phyloP scores from a whole-genome alignment of 2,888 invertebrate genomes.

The Dusona sp. region DNA sequence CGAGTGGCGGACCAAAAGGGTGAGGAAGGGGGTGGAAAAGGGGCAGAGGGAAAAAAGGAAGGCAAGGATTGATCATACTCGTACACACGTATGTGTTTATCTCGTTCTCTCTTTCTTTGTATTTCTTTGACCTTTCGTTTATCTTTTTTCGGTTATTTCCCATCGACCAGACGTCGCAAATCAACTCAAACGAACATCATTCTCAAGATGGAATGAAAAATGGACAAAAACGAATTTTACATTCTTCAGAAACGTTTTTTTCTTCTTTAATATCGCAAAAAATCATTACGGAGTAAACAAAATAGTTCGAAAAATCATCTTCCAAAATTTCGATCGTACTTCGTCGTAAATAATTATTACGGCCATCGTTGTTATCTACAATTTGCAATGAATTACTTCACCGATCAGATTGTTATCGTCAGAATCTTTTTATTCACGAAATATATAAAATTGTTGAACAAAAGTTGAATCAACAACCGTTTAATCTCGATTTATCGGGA shows the following conservation, averaged over 20 bases:
- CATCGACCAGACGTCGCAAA: slow-evolving; percentile 74
- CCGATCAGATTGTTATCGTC: background rate
- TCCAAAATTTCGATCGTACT: background rate
- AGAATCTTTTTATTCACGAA: background rate
- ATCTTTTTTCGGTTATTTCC: slow-evolving; percentile 69
- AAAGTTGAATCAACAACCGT: no score
- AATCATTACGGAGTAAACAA: background rate
- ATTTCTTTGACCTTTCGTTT: slow-evolving; percentile 46
- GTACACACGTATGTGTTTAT: slow-evolving; percentile 51
- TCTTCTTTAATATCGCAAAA: background rate
- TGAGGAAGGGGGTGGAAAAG: slow-evolving; percentile 20
- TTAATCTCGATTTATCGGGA: no score
- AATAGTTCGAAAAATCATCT: background rate
- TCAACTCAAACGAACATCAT: slow-evolving; percentile 55
- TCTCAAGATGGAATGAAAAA: background rate
- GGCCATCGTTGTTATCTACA: background rate
- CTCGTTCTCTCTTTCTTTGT: slow-evolving; percentile 70
- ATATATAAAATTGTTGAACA: background rate
- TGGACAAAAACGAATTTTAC: background rate
- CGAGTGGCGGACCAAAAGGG: slow-evolving; percentile 30
- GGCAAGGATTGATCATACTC: slow-evolving; percentile 39
- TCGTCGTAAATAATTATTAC: background rate
- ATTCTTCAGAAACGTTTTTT: background rate
- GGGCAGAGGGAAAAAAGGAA: slow-evolving; percentile 17
- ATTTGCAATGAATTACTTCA: background rate